phyloP scores from a whole-genome alignment of 2,113 vertebrate species.

The Thamnaconus septentrionalis region DNA sequence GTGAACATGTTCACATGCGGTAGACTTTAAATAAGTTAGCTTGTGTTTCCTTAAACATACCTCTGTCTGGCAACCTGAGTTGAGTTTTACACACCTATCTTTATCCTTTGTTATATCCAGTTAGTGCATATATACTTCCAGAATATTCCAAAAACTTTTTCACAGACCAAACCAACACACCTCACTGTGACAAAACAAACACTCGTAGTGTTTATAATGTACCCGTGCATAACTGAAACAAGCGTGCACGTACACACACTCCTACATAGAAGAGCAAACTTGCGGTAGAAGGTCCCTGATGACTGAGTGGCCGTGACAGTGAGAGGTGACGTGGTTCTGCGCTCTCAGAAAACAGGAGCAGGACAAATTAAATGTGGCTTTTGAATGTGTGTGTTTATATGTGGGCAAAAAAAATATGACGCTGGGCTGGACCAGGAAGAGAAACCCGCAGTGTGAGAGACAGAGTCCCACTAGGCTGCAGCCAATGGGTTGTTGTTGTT shows the following conservation, averaged over 20 bases:
- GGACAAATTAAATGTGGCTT: slow-evolving; percentile 51
- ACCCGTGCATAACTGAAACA: too few species aligned
- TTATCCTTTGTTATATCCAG: too few species aligned
- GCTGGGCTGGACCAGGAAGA: slow-evolving; percentile 29
- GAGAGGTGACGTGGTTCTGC: slow-evolving; percentile 47
- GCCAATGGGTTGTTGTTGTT: slow-evolving; percentile 39
- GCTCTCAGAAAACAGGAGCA: slow-evolving; percentile 40
- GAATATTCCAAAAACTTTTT: too few species aligned
- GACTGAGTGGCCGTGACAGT: slow-evolving; percentile 26
- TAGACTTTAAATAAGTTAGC: too few species aligned
- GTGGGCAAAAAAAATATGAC: slow-evolving; percentile 31
- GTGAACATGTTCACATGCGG: too few species aligned
- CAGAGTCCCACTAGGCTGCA: slow-evolving; percentile 12
- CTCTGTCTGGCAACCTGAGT: too few species aligned
- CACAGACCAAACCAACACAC: too few species aligned
- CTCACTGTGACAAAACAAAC: too few species aligned
- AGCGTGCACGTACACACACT: neutral
- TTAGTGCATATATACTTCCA: too few species aligned
- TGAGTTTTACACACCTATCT: too few species aligned
- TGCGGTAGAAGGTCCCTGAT: slow-evolving; percentile 34
- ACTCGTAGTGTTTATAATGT: too few species aligned
- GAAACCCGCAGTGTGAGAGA: slow-evolving; percentile 24
- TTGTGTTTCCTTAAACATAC: too few species aligned
- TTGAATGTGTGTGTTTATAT: slow-evolving; percentile 25
- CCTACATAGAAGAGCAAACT: slow-evolving; percentile 4